Base-by-base conservation (phyloP, 2,797 vertebrate genomes). In the Sardinella longiceps region DNA sequence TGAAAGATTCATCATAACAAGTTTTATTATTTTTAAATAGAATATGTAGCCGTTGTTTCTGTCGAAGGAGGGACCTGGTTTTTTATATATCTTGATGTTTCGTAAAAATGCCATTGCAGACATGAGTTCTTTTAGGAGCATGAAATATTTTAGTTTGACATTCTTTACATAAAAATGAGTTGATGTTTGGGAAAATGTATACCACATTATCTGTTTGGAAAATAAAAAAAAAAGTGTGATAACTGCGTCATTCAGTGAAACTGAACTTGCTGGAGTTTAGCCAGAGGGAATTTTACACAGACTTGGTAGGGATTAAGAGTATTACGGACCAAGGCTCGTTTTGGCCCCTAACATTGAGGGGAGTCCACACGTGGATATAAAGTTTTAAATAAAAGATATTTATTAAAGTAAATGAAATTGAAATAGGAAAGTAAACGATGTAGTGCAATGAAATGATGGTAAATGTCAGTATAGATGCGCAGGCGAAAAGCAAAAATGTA, bases 181-280 rank as follows among this genome's bases (percentile, higher is more conserved):
- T 90, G 86, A 86, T 84, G 85, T 89, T 88, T 88, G 89, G 28
- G 63, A 85, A 86, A 66, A 87, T 87, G 89, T 93, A 91, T 86
- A 89, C 87, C 23, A 89, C 88, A 85, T 92, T 87, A 88, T 91
- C 87, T 92, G 89, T 92, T 93, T 91, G 88, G 84, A 91, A 90
- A 91, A 93, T 91, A 91, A 92, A 85, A 84, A 88, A 84, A 30
- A 77, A 77, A 39, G 70, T 77, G 70, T 77, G 70, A 77, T 6
- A 43, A 43, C 70, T 77, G 70, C 7, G 70, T 77, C 66, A 74
- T 74, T 37, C 15, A 12, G 70, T 39, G 33, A 5, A 33, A 37
- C 66, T 37, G 30, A 2, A 39, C 33, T 74, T 6, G 30, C 33
- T 39, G 33, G 63, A 39, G 5, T 6, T 39, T 43, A 37, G 6